Conservation (phyloP, 2,113 vertebrate species). For the Pluvialis apricaria region DNA sequence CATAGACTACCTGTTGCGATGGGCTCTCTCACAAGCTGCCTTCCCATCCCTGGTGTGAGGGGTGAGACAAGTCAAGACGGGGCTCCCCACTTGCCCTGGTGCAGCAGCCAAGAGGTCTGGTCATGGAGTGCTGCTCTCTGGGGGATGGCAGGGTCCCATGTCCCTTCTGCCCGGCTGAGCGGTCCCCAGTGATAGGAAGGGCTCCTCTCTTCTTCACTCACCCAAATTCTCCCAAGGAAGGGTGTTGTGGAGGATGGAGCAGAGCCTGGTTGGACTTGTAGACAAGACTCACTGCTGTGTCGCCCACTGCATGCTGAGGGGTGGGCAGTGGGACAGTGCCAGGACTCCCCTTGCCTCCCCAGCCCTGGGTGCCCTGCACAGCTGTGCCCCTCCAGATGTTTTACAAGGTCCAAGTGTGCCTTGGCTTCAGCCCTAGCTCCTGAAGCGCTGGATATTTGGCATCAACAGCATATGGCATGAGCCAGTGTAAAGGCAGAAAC, state of each 20-base stretch:
- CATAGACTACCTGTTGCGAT: neutral
- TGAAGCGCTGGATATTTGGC: neutral
- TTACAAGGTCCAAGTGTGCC: neutral
- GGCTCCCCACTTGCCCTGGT: rapidly evolving
- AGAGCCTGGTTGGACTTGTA: neutral
- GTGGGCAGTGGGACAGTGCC: neutral
- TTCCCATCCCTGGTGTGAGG: rapidly evolving
- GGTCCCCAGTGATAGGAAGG: neutral
- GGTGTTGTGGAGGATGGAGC: neutral
- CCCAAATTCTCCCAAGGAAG: neutral
- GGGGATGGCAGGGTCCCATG: neutral
- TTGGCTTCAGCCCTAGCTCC: neutral
- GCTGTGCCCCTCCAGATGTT: neutral
- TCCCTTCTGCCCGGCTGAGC: neutral
- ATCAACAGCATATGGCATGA: neutral
- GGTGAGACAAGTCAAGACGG: rapidly evolving
- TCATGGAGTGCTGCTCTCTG: rapidly evolving
- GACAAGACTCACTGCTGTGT: neutral
- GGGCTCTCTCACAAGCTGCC: neutral
- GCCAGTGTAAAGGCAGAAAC: neutral
- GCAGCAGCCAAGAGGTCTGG: neutral
- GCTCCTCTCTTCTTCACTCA: neutral
- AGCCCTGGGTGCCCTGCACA: neutral
- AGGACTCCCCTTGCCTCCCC: neutral
- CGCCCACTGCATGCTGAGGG: rapidly evolving